A percentile compares a stretch with the other conserved stretches of the same genome.
These are phyloP conservation scores for Rhabdomys dilectus DNA, from an alignment of 2,113 vertebrate species.

Conservation along the genomic window DNA sequence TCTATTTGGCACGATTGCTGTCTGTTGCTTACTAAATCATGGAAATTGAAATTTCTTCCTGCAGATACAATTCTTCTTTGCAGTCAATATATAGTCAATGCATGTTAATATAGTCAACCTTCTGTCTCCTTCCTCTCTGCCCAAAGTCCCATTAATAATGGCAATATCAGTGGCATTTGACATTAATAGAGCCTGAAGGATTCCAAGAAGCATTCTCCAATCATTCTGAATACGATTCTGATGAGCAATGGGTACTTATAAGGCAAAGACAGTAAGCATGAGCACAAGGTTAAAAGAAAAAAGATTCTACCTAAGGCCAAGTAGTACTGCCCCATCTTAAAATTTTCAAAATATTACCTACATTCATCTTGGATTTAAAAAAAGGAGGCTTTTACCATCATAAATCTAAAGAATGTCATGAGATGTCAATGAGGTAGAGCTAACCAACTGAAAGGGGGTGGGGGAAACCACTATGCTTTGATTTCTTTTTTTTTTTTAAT, in stretches of 20 bases:
- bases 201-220: constrained; percentile 56
- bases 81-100: constrained; percentile 58
- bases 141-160: constrained; percentile 60
- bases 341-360: no score
- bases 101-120: constrained; percentile 59
- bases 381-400: no score
- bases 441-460: neutral
- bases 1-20: constrained; percentile 66
- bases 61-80: constrained; percentile 48
- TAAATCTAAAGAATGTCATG: neutral
- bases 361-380: no score
- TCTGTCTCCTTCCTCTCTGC: neutral
- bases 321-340: neutral
- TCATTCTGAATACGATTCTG: constrained; percentile 47
- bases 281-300: neutral
- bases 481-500: neutral
- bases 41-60: constrained; percentile 65
- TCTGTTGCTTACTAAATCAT: constrained; percentile 69
- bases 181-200: constrained; percentile 67
- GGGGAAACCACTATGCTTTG: neutral
- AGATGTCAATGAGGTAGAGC: neutral
- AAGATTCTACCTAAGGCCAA: neutral
- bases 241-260: constrained; percentile 36
- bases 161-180: constrained; percentile 52
- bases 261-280: neutral